Evolutionary conservation across 2,113 vertebrate species (phyloP).

Genomic region (Gorsachius goisagi): DNA sequence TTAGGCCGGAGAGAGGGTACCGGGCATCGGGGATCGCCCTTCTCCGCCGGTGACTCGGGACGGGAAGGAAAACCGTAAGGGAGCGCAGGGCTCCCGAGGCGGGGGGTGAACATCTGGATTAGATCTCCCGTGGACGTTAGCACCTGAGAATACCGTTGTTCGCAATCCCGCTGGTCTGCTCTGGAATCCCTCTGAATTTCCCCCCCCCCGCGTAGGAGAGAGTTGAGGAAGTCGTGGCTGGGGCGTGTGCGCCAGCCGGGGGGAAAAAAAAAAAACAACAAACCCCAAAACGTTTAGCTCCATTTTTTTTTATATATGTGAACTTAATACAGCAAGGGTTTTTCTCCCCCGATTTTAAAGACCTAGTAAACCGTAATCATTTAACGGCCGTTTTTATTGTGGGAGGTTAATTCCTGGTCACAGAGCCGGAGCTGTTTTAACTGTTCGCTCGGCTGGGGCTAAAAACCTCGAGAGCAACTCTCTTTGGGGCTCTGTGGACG

Average conservation of each 20-base stretch:
- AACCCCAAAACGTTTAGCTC: not conserved
- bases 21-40: no score
- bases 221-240: not conserved
- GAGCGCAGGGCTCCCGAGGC: not conserved
- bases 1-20: not conserved
- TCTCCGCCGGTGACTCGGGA: not conserved
- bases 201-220: not conserved
- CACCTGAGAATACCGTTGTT: not conserved
- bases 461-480: not conserved
- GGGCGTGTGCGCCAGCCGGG: not conserved
- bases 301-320: not conserved
- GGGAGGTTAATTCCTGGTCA: not conserved
- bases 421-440: not conserved
- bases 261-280: no score
- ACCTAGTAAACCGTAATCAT: not conserved
- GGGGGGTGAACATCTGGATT: not conserved
- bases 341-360: not conserved
- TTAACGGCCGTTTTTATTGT: not conserved
- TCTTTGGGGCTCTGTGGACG: not conserved
- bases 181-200: not conserved
- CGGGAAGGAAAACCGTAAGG: not conserved
- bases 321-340: not conserved
- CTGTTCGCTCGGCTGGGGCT: not conserved
- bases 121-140: not conserved
- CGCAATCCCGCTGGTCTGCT: not conserved